phyloP scores from a whole-genome alignment of 2,797 vertebrate species.

The Hemitrygon akajei region DNA sequence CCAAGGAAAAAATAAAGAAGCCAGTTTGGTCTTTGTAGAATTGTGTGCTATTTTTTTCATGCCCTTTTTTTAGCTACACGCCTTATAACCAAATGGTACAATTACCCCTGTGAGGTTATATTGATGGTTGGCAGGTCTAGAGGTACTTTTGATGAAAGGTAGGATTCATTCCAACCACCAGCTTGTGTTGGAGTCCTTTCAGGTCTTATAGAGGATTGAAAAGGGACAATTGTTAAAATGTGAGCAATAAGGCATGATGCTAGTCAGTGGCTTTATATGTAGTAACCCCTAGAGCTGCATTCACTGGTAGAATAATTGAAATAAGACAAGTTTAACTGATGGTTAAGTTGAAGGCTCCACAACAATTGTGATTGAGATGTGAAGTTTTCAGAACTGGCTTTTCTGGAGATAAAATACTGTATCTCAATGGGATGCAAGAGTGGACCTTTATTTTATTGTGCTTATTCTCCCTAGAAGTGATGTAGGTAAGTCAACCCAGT shows the following conservation, averaged over 20 bases:
- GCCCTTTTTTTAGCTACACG: neutral
- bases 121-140: neutral
- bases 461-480: neutral
- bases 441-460: neutral
- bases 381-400: neutral
- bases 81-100: neutral
- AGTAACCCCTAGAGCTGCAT: neutral
- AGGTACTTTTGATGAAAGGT: neutral
- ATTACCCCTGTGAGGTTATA: neutral
- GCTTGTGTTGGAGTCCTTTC: neutral
- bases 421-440: neutral
- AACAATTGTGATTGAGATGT: neutral
- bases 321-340: neutral
- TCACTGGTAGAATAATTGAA: neutral
- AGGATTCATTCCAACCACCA: neutral
- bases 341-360: neutral
- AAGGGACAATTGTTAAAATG: constrained; percentile 26
- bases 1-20: no score
- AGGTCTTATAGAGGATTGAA: neutral
- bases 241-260: neutral
- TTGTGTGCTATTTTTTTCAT: neutral
- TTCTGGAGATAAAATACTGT: neutral
- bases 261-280: neutral
- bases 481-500: neutral
- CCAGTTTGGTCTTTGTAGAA: neutral